Percentiles rank a stretch among this genome's conserved stretches.
Evolutionary conservation across 2,113 vertebrate genomes (phyloP).

Genomic region (Oncorhynchus mykiss): DNA sequence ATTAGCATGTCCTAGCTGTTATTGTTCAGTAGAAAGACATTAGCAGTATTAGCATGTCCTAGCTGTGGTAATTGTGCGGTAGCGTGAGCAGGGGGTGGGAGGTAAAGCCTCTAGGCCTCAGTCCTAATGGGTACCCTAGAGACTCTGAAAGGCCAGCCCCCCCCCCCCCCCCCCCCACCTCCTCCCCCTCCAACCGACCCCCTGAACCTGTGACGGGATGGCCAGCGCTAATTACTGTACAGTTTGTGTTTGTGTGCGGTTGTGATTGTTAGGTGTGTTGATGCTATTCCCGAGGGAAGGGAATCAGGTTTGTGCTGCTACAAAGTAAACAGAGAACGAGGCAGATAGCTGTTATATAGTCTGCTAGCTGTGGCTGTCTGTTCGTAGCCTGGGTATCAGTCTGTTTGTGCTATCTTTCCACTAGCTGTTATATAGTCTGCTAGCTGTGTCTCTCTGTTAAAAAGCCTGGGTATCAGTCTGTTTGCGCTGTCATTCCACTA

Average conservation of each 20-base stretch:
- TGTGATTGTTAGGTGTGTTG: neutral
- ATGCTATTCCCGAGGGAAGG: neutral
- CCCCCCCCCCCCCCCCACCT: slow-evolving; percentile 32
- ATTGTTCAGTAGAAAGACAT: neutral
- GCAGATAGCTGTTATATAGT: neutral
- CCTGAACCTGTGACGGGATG: slow-evolving; percentile 32
- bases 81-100: slow-evolving; percentile 25
- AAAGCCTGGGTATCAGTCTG: too few species aligned
- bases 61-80: slow-evolving; percentile 29
- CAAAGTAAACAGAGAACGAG: neutral
- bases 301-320: neutral
- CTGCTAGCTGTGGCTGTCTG: too few species aligned
- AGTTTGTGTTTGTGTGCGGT: slow-evolving; percentile 21
- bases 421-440: too few species aligned
- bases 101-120: slow-evolving; percentile 43
- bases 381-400: too few species aligned
- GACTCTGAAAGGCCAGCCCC: slow-evolving; percentile 29
- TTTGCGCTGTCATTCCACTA: too few species aligned
- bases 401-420: too few species aligned
- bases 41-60: neutral
- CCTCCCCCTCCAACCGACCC: slow-evolving; percentile 27
- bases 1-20: slow-evolving; percentile 32
- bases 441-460: too few species aligned
- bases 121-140: slow-evolving; percentile 59
- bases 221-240: slow-evolving; percentile 49